Percentiles rank a stretch among this genome's conserved stretches.
phyloP scores from a whole-genome alignment of 1,140 invertebrate species.

The Microvelia longipes region DNA sequence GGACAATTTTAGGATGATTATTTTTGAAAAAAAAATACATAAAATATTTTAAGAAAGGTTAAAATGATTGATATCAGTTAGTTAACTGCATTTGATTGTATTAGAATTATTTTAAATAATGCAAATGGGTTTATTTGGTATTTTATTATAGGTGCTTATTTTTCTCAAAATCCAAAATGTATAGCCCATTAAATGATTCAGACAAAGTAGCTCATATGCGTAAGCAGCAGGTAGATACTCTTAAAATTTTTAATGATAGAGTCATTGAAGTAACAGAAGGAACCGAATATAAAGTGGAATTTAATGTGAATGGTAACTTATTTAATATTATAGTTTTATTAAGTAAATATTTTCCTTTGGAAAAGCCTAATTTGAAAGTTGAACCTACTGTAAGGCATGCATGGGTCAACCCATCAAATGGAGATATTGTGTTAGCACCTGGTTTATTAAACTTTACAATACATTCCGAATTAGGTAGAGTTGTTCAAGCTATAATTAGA shows the following conservation, averaged over 20 bases:
- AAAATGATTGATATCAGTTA: no score
- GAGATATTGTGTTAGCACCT: slow-evolving; percentile 49
- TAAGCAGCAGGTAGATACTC: slow-evolving; percentile 44
- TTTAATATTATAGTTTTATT: slow-evolving; percentile 47
- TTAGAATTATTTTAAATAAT: no score
- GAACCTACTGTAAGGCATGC: slow-evolving; percentile 46
- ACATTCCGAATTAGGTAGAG: slow-evolving; percentile 58
- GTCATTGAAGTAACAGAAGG: slow-evolving; percentile 50
- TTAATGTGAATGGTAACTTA: slow-evolving; percentile 40
- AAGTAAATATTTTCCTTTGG: slow-evolving; percentile 50
- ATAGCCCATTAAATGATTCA: background rate
- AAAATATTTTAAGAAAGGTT: no score
- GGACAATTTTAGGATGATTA: no score
- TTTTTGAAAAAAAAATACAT: no score
- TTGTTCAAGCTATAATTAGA: slow-evolving; percentile 59
- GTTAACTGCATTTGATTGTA: no score
- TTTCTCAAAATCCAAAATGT: no score
- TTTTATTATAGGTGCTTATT: no score
- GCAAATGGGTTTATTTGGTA: no score
- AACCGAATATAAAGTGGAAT: slow-evolving; percentile 52
- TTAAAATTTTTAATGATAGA: slow-evolving; percentile 52
- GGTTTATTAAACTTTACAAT: slow-evolving; percentile 56
- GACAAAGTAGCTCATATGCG: slow-evolving; percentile 1
- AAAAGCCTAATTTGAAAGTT: slow-evolving; percentile 50
- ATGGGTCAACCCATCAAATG: slow-evolving; percentile 44